Evolutionary conservation across 92 coral and sea anemone genomes (phyloP).

Genomic region (Plumapathes pennacea): DNA sequence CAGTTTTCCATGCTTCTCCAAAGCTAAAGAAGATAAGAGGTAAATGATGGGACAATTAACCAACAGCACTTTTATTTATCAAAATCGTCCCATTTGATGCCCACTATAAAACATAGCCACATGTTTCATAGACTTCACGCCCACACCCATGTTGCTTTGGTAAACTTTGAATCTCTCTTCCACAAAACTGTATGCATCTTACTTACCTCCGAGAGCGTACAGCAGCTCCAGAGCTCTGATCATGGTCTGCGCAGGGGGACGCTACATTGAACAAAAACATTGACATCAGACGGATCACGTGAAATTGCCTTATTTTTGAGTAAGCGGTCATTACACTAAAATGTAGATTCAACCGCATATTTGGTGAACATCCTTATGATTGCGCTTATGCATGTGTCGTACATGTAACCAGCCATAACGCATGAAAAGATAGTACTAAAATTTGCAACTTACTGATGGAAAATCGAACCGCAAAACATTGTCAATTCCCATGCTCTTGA

Average conservation of each 20-base stretch:
- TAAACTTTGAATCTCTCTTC: background rate
- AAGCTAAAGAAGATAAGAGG: conserved; percentile 31
- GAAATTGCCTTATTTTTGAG: too few species aligned
- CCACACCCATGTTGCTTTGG: background rate
- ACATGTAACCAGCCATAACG: background rate
- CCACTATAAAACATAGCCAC: too few species aligned
- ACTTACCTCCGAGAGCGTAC: conserved; percentile 83
- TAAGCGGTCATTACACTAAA: background rate
- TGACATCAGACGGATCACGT: too few species aligned
- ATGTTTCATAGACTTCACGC: too few species aligned
- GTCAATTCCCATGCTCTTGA: conserved; percentile 96
- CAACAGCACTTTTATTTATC: too few species aligned
- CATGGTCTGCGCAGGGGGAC: conserved; percentile 98
- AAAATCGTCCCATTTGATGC: too few species aligned
- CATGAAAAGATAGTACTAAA: background rate
- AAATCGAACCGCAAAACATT: conserved; percentile 91
- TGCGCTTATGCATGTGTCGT: background rate
- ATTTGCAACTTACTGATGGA: conserved; percentile 84
- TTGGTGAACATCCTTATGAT: background rate
- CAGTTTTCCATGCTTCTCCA: conserved; percentile 86
- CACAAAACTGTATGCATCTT: background rate
- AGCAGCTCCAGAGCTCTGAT: conserved; percentile 87
- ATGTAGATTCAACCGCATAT: background rate
- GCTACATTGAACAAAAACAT: too few species aligned
- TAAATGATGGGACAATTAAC: background rate